Conservation (phyloP, 1,140 invertebrate genomes). For the Drosophila triauraria region DNA sequence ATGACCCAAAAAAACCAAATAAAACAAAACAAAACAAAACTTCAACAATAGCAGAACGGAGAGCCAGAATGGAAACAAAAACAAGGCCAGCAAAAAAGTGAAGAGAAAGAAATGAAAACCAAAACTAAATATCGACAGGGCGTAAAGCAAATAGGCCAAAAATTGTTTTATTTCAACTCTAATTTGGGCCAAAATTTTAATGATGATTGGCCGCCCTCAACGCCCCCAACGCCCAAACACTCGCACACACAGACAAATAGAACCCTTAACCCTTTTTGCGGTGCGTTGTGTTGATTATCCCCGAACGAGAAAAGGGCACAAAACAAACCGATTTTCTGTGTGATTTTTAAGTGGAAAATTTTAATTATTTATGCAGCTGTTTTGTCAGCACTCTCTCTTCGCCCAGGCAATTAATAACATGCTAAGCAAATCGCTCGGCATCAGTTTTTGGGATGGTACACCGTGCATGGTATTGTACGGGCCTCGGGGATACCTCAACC, state of each 20-base stretch:
- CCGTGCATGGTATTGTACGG: not conserved
- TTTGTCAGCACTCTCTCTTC: constrained; percentile 37
- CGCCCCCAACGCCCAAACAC: constrained; percentile 6
- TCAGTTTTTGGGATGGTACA: not conserved
- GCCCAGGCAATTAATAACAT: constrained; percentile 68
- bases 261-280: constrained; percentile 55
- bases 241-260: constrained; percentile 10
- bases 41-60: constrained; percentile 24
- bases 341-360: constrained; percentile 68
- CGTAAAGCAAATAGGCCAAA: constrained; percentile 60
- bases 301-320: constrained; percentile 19
- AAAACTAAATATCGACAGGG: constrained; percentile 63
- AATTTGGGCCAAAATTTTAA: constrained; percentile 74
- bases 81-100: constrained; percentile 5
- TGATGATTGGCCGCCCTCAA: constrained; percentile 61
- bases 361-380: constrained; percentile 79
- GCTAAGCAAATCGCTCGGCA: constrained; percentile 48
- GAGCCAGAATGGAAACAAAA: constrained; percentile 27
- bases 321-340: constrained; percentile 69
- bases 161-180: constrained; percentile 77
- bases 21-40: constrained; percentile 21
- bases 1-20: constrained; percentile 59
- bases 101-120: constrained; percentile 33
- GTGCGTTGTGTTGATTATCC: constrained; percentile 54
- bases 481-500: constrained; percentile 51